These are phyloP conservation scores for Hemicordylus capensis DNA, from an alignment of 2,113 vertebrate species.

Conservation along the genomic window DNA sequence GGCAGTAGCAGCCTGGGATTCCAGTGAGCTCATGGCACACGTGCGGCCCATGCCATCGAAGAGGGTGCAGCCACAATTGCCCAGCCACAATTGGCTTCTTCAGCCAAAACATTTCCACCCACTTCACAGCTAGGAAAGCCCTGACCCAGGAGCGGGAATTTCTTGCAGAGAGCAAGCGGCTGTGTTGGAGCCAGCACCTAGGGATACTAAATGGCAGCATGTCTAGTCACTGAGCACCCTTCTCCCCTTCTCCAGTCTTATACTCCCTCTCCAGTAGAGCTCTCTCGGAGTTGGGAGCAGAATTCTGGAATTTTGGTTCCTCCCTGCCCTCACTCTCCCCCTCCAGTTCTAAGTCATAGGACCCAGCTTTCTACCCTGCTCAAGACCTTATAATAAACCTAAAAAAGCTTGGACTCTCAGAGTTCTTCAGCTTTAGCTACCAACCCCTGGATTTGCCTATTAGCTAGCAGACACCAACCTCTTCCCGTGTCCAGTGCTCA, in stretches of 20 bases:
- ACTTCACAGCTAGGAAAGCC: not conserved
- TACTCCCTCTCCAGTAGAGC: too few species aligned
- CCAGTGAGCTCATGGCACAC: not conserved
- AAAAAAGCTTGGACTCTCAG: not conserved
- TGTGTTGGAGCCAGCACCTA: not conserved
- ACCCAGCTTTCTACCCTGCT: not conserved
- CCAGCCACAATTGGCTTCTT: not conserved
- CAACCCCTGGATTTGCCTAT: not conserved
- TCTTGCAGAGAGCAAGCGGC: not conserved
- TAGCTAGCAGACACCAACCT: not conserved
- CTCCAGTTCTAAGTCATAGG: not conserved
- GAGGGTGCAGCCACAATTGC: too few species aligned
- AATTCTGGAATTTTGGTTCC: not conserved
- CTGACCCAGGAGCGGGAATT: not conserved
- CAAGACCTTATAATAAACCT: not conserved
- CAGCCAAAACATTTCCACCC: not conserved
- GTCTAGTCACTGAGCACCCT: not conserved
- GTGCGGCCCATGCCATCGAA: not conserved
- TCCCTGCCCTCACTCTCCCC: too few species aligned
- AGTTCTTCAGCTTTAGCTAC: not conserved
- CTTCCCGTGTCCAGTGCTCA: not conserved
- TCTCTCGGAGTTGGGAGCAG: conserved; percentile 15
- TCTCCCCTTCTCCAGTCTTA: too few species aligned
- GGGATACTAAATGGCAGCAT: not conserved
- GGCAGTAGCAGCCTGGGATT: conserved; percentile 59